Evolutionary conservation across 2,797 vertebrate genomes (phyloP).

Genomic region (Harpagifer antarcticus): DNA sequence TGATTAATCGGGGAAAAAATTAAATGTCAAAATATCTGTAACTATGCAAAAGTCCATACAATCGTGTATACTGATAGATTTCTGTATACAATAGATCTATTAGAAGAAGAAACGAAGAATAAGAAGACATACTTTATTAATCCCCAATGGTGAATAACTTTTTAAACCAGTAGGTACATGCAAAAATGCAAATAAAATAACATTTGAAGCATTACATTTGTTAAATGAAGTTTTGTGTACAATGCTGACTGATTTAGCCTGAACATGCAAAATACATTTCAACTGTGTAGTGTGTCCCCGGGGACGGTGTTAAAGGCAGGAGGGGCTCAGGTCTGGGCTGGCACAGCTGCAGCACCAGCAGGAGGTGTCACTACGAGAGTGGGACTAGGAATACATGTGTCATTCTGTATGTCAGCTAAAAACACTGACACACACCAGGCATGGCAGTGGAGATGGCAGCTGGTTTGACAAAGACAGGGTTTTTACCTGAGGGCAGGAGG

Average conservation of each 20-base stretch:
- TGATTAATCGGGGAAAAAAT: not conserved
- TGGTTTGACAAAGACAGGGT: not conserved
- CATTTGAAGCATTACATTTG: constrained; percentile 7
- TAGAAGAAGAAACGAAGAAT: too few relatives aligned
- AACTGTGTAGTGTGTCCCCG: constrained; percentile 17
- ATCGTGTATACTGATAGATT: not conserved
- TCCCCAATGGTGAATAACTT: too few relatives aligned
- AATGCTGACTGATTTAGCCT: constrained; percentile 26
- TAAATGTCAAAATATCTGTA: not conserved
- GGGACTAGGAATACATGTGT: constrained; percentile 4
- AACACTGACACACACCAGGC: constrained; percentile 19
- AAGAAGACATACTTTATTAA: too few relatives aligned
- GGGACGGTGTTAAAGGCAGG: constrained; percentile 23
- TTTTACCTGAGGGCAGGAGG: constrained; percentile 2
- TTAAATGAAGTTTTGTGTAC: constrained; percentile 15
- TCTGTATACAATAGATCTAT: not conserved
- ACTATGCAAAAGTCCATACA: not conserved
- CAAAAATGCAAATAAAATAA: not conserved
- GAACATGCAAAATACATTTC: constrained; percentile 37
- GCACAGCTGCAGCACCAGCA: constrained; percentile 40
- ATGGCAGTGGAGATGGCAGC: constrained; percentile 13
- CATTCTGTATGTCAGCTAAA: constrained; percentile 18
- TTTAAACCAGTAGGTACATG: not conserved
- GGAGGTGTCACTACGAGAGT: constrained; percentile 32
- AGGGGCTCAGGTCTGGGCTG: constrained; percentile 18